A percentile compares a stretch with the other conserved stretches of the same genome.
phyloP scores from a whole-genome alignment of 2,888 invertebrate genomes.

The Noctua fimbriata region DNA sequence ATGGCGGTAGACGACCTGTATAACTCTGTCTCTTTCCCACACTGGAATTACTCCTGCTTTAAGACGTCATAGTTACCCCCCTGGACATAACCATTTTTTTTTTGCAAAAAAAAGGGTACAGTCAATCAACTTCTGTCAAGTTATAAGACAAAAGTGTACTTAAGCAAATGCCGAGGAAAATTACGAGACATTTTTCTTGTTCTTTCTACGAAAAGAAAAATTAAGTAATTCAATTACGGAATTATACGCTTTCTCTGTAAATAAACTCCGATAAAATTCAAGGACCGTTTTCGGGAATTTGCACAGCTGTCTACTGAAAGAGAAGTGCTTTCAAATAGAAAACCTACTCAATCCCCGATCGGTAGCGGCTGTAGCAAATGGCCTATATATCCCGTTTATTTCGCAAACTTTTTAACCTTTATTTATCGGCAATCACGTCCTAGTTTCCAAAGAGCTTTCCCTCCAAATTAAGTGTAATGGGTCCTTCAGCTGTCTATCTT shows the following conservation, averaged over 20 bases:
- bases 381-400: slow-evolving; percentile 49
- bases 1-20: no score
- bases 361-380: slow-evolving; percentile 27
- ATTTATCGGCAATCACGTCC: slow-evolving; percentile 32
- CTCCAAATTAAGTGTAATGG: slow-evolving; percentile 30
- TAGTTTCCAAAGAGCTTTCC: slow-evolving; percentile 38
- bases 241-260: background rate
- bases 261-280: slow-evolving; percentile 6
- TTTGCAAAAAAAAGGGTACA: no score
- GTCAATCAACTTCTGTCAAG: no score
- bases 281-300: slow-evolving; percentile 19
- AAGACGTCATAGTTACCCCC: no score
- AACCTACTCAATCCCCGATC: slow-evolving; percentile 24
- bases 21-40: no score
- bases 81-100: no score
- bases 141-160: background rate
- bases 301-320: slow-evolving; percentile 16
- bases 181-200: background rate
- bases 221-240: background rate
- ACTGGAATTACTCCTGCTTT: no score
- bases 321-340: slow-evolving; percentile 39
- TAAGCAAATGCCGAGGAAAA: background rate
- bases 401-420: slow-evolving; percentile 49
- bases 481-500: slow-evolving; percentile 1
- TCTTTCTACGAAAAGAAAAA: background rate